A percentile compares a stretch with the other conserved stretches of the same genome.
Conservation (phyloP, 2,113 vertebrate species). For the Ammodytes dubius region DNA sequence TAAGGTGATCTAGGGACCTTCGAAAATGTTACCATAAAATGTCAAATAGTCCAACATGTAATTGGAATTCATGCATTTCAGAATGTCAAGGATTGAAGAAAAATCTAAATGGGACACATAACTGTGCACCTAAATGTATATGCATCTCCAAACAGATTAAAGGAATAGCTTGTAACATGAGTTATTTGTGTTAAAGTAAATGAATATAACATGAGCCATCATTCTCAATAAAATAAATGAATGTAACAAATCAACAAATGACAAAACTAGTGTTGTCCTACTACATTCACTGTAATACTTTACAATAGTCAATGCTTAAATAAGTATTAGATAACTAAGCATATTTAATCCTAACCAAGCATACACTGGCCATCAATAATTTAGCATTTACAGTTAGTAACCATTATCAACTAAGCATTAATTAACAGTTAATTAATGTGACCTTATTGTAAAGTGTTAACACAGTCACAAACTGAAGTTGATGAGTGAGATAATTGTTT, state of each 20-base stretch:
- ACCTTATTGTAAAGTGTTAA: too few relatives aligned
- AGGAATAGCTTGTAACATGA: not conserved
- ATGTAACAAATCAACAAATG: not conserved
- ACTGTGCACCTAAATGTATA: not conserved
- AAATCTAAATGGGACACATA: not conserved
- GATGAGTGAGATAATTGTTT: not conserved
- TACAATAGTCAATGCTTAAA: too few relatives aligned
- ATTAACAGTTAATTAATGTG: not conserved
- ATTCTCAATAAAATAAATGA: not conserved
- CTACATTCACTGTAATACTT: too few relatives aligned
- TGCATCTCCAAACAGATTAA: not conserved
- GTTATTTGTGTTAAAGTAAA: constrained; percentile 6
- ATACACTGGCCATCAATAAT: too few relatives aligned
- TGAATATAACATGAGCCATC: not conserved
- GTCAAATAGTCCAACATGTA: constrained; percentile 6
- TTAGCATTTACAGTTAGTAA: too few relatives aligned
- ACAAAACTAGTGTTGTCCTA: too few relatives aligned
- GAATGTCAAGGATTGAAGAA: not conserved
- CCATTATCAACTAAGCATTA: not conserved
- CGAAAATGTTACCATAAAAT: constrained; percentile 24
- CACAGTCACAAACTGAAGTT: constrained; percentile 6
- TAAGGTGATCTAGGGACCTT: constrained; percentile 21
- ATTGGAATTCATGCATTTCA: constrained; percentile 24
- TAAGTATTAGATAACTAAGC: too few relatives aligned
- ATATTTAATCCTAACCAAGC: too few relatives aligned